Base-by-base conservation (phyloP, 2,888 invertebrate genomes). In the Amblyteles armatorius region DNA sequence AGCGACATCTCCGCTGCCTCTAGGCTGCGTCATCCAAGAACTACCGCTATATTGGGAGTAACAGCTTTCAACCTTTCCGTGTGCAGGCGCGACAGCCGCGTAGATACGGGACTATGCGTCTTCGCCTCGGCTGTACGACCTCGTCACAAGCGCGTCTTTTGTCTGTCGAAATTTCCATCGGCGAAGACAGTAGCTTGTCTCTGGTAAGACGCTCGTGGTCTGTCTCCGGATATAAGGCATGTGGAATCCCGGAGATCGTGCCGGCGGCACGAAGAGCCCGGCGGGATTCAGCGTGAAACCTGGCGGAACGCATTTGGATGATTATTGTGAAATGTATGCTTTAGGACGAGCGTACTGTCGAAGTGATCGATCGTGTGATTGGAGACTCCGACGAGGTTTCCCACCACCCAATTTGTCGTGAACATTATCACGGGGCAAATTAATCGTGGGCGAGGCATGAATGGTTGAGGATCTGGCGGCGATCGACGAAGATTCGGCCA, bases 21-120 rank as follows among this genome's bases (percentile, higher is more conserved):
- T 29, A 11, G 68, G 52, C 40, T n/a, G 55, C 22, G 52, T 57
- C 71, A 77, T 29, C 50, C 67, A 40, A 60, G 29, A 50, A 79
- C 29, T 63, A 63, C 63, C 63, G 50, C 33, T 68, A 57, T 65
- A 65, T 79, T 57, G 60, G 72, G 60, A 81, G 19, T n/a, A 44
- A 48, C 73, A 69, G 68, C 69, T 33, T 69, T 72, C 40, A 65
- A 26, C 67, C 48, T 50, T 57, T 29, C 9, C 22, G 16, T 55
- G 55, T 63, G 11, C 65, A 19, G 52, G 9, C 16, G n/a, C 33
- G 48, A 65, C 69, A 69, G 19, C 26, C 33, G 16, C 16, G 4
- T 16, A 63, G 29, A 29, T 29, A 52, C 63, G n/a, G 29, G 36
- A 22, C 40, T 52, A 69, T 33, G 29, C 22, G 55, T 50, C 33